Evolutionary conservation across 2,797 vertebrate species (phyloP).

Genomic region (Eulemur albifrons): DNA sequence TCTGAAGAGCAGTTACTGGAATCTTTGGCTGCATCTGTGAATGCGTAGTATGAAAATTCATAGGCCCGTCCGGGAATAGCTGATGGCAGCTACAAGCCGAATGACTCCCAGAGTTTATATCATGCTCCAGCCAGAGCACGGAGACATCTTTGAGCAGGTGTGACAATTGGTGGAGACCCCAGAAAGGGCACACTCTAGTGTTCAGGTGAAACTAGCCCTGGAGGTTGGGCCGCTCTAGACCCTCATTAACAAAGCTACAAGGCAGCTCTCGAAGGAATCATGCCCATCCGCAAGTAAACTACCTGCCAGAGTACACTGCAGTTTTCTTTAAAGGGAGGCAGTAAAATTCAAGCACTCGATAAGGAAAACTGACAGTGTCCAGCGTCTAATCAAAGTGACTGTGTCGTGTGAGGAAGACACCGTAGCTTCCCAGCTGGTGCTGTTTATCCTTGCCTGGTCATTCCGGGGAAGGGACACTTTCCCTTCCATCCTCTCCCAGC

Average conservation of each 20-base stretch:
- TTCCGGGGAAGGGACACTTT: neutral
- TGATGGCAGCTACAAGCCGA: too few relatives aligned
- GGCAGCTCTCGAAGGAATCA: neutral
- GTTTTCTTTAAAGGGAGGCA: neutral
- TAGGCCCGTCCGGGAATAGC: neutral
- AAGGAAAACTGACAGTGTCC: neutral
- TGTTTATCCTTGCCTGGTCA: neutral
- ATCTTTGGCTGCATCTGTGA: neutral
- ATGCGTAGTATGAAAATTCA: neutral
- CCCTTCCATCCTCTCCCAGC: neutral
- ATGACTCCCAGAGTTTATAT: neutral
- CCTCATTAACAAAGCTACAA: neutral
- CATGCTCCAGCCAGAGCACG: neutral
- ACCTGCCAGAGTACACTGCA: neutral
- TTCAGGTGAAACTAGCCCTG: neutral
- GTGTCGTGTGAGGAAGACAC: rapidly evolving
- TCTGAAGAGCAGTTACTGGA: neutral
- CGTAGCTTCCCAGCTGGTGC: neutral
- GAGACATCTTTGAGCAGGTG: neutral
- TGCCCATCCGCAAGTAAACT: neutral
- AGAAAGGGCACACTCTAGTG: neutral
- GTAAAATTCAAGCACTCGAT: neutral
- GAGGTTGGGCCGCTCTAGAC: neutral
- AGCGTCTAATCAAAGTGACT: neutral
- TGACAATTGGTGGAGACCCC: neutral